Percentiles rank a stretch among this genome's conserved stretches.
These are phyloP conservation scores for Drosophila prolongata DNA, from an alignment of 2,888 invertebrate genomes.

Conservation along the genomic window DNA sequence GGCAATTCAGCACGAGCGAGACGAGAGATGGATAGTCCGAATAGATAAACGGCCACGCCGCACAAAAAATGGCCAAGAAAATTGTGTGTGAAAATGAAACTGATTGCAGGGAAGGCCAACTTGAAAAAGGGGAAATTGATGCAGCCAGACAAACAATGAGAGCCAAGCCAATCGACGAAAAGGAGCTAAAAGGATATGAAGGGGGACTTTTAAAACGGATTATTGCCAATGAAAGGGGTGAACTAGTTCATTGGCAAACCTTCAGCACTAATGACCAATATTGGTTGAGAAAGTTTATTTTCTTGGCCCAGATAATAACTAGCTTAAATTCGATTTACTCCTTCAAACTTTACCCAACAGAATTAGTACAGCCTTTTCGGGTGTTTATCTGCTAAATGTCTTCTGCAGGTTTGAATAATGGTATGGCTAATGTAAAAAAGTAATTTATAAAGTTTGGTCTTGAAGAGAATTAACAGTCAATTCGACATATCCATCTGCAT, in stretches of 20 bases:
- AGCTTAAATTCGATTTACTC: neutral
- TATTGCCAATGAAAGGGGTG: slow-evolving; percentile 8
- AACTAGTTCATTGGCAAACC: slow-evolving; percentile 5
- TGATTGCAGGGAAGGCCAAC: slow-evolving; percentile 61
- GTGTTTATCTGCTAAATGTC: too few species aligned
- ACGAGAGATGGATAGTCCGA: slow-evolving; percentile 40
- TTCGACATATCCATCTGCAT: too few species aligned
- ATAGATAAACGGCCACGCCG: slow-evolving; percentile 53
- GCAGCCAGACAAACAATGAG: slow-evolving; percentile 53
- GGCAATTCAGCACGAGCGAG: slow-evolving; percentile 8
- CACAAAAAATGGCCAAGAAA: slow-evolving; percentile 59
- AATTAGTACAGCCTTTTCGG: too few species aligned
- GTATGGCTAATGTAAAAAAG: too few species aligned
- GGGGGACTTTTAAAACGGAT: slow-evolving; percentile 24
- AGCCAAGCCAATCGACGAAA: slow-evolving; percentile 1
- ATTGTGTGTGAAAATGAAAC: slow-evolving; percentile 70
- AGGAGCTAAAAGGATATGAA: slow-evolving; percentile 11
- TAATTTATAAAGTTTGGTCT: too few species aligned
- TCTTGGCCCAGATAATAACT: neutral
- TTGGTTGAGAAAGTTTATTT: neutral
- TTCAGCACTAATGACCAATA: neutral
- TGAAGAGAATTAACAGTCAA: too few species aligned
- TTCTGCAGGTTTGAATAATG: too few species aligned
- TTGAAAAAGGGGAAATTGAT: slow-evolving; percentile 48
- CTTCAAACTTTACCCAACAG: neutral